Evolutionary conservation across 2,113 vertebrate species (phyloP).

Genomic region (Anhinga anhinga): DNA sequence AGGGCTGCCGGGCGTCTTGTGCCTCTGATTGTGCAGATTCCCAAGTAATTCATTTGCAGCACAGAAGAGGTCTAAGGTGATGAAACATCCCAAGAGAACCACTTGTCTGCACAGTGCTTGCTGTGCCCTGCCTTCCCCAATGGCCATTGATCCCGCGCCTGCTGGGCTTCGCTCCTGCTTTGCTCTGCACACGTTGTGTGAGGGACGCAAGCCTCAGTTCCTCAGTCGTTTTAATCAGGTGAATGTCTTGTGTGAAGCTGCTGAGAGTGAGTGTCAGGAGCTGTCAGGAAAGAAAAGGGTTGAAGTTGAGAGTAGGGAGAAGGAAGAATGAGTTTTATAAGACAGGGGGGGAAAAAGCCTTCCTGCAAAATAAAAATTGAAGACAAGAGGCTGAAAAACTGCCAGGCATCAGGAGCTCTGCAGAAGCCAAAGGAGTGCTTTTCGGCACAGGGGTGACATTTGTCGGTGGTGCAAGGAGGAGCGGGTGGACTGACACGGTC

Average conservation of each 20-base stretch:
- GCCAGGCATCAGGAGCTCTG: neutral
- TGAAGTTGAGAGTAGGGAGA: neutral
- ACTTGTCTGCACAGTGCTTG: neutral
- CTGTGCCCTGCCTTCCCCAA: neutral
- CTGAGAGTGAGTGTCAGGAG: neutral
- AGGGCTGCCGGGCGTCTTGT: neutral
- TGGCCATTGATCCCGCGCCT: neutral
- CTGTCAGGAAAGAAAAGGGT: neutral
- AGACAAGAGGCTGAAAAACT: neutral
- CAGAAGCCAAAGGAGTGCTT: neutral
- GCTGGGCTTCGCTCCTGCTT: neutral
- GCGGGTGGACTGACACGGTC: neutral
- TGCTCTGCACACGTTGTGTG: neutral
- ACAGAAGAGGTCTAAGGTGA: neutral
- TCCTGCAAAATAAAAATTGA: neutral
- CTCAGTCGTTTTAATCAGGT: fast-evolving
- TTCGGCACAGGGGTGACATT: neutral
- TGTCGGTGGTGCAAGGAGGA: neutral
- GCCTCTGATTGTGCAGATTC: neutral
- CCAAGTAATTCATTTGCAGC: too few relatives aligned
- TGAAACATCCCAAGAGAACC: neutral
- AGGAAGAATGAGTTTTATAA: neutral
- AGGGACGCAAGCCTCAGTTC: too few relatives aligned
- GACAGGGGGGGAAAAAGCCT: neutral
- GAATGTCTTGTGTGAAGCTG: neutral